Evolutionary conservation across 2,888 invertebrate species (phyloP).

Genomic region (Anoncus sp.): DNA sequence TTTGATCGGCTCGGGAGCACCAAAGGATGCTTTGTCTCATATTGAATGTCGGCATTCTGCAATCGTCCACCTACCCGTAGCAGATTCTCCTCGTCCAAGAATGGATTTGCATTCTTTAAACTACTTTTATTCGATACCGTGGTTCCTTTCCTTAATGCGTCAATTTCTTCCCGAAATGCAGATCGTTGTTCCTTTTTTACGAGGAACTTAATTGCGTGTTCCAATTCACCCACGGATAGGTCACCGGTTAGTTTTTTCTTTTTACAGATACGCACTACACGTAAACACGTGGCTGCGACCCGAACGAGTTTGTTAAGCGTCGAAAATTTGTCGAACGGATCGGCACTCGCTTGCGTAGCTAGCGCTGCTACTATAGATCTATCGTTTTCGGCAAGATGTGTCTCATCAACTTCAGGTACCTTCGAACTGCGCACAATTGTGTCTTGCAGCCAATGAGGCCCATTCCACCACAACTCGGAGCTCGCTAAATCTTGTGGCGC

Average conservation of each 20-base stretch:
- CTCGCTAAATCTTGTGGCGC: neutral
- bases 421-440: too few relatives aligned
- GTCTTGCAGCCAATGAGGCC: slow-evolving; percentile 26
- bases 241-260: neutral
- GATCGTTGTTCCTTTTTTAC: slow-evolving; percentile 5
- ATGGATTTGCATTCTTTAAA: slow-evolving; percentile 19
- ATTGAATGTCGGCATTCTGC: slow-evolving; percentile 25
- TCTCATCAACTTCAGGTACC: too few relatives aligned
- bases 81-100: slow-evolving; percentile 14
- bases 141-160: neutral
- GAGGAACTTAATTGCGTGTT: slow-evolving; percentile 1
- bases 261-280: neutral
- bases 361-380: neutral
- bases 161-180: slow-evolving; percentile 25
- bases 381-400: too few relatives aligned
- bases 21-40: slow-evolving; percentile 31
- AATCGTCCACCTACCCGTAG: slow-evolving; percentile 30
- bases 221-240: slow-evolving; percentile 7
- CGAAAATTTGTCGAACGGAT: slow-evolving; percentile 5
- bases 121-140: neutral
- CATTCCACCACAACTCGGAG: slow-evolving; percentile 22
- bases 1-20: slow-evolving; percentile 12
- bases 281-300: neutral
- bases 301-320: neutral
- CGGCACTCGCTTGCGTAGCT: neutral